A percentile compares a stretch with the other conserved stretches of the same genome.
phyloP scores from a whole-genome alignment of 2,888 invertebrate species.

The Trachelus iudaicus region DNA sequence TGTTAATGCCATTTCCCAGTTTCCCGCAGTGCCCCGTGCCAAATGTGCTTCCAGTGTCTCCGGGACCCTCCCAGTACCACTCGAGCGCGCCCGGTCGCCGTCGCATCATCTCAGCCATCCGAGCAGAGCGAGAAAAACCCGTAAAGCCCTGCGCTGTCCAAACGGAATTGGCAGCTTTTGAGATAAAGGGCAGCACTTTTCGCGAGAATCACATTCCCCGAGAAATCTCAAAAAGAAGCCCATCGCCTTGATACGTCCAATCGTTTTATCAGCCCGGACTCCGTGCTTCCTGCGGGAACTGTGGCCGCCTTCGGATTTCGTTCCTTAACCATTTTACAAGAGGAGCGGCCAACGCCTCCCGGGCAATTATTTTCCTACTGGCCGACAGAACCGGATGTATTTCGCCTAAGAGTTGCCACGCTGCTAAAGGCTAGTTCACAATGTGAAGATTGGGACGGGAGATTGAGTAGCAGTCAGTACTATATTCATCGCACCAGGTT shows the following conservation, averaged over 20 bases:
- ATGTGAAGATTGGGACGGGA: conserved; percentile 33
- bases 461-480: conserved; percentile 8
- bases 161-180: conserved; percentile 4
- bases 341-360: not conserved
- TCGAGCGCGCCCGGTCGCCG: not conserved
- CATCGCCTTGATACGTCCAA: not conserved
- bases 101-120: not conserved
- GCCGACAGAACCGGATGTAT: not conserved
- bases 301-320: not conserved
- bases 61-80: not conserved
- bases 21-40: conserved; percentile 8
- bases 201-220: not conserved
- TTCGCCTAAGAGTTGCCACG: conserved; percentile 17
- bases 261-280: not conserved
- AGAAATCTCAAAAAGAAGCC: not conserved
- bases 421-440: conserved; percentile 40
- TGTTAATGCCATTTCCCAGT: conserved; percentile 39
- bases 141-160: not conserved
- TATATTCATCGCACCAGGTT: conserved; percentile 17
- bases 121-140: not conserved
- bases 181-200: not conserved
- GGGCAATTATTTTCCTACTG: not conserved
- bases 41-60: not conserved
- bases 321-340: not conserved
- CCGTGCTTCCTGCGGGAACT: not conserved